phyloP scores from a whole-genome alignment of 2,797 vertebrate species.

The Vireo griseus region DNA sequence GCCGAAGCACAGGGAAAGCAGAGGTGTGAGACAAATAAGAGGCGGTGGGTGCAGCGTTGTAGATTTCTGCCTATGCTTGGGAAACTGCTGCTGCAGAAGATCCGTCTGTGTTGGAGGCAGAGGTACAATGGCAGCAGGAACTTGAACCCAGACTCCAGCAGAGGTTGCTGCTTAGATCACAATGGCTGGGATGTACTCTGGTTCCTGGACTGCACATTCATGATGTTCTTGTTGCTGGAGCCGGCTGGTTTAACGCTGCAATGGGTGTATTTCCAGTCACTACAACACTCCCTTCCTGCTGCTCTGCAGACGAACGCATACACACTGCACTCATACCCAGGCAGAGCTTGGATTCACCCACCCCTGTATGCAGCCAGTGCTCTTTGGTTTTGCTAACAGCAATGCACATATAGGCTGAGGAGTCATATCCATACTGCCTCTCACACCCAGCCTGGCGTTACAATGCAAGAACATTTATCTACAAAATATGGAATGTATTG shows the following conservation, averaged over 20 bases:
- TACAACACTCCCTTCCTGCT: neutral
- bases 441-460: neutral
- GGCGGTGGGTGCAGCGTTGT: rapidly evolving
- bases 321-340: too few relatives aligned
- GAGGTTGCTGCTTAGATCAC: neutral
- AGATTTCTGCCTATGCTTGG: neutral
- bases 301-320: neutral
- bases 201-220: neutral
- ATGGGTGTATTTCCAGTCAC: neutral
- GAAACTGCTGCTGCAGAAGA: neutral
- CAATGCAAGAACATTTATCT: neutral
- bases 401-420: neutral
- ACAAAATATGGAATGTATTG: neutral
- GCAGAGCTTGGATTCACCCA: neutral
- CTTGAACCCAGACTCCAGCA: rapidly evolving
- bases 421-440: neutral
- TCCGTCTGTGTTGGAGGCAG: rapidly evolving
- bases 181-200: neutral
- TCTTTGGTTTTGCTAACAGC: neutral
- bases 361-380: neutral
- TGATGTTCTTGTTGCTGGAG: rapidly evolving
- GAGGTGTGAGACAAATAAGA: neutral
- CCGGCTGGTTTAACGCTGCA: neutral
- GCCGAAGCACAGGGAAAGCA: neutral
- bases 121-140: neutral